phyloP scores from a whole-genome alignment of 35 echinoderm and acorn worm species.

The Strongylocentrotus purpuratus region DNA sequence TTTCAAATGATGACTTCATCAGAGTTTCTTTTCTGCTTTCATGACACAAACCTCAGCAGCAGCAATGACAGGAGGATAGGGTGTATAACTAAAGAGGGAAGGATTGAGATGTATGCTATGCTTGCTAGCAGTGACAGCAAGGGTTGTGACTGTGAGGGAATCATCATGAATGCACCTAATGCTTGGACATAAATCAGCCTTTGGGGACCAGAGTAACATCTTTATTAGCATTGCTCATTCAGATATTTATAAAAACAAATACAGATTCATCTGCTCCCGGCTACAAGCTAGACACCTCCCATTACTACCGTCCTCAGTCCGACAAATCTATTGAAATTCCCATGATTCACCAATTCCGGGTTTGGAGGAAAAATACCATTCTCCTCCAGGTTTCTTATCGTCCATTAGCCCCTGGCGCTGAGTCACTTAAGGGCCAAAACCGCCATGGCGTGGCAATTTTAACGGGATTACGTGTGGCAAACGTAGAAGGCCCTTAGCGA shows the following conservation, averaged over 20 bases:
- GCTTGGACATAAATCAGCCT: background rate
- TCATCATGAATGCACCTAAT: background rate
- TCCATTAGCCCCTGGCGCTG: background rate
- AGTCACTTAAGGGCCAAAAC: constrained; percentile 37
- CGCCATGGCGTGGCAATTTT: constrained; percentile 41
- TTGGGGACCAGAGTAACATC: background rate
- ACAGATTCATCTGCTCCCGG: background rate
- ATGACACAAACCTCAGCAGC: background rate
- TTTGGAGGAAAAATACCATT: background rate
- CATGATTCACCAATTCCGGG: background rate
- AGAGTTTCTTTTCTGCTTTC: too few relatives aligned
- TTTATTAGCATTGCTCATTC: background rate
- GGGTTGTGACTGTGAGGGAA: background rate
- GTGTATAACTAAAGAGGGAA: background rate
- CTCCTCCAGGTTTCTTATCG: background rate
- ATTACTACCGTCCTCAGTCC: background rate
- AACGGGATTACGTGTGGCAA: constrained; percentile 23
- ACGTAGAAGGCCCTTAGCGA: constrained; percentile 31
- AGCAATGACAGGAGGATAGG: background rate
- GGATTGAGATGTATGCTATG: background rate
- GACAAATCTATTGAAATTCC: constrained; percentile 12
- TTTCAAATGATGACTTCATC: too few relatives aligned
- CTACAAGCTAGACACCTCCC: constrained; percentile 3
- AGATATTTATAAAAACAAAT: background rate
- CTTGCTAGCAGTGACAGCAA: background rate